A percentile compares a stretch with the other conserved stretches of the same genome.
These are phyloP conservation scores for Thunnus thynnus DNA, from an alignment of 2,113 vertebrate genomes.

Conservation along the genomic window DNA sequence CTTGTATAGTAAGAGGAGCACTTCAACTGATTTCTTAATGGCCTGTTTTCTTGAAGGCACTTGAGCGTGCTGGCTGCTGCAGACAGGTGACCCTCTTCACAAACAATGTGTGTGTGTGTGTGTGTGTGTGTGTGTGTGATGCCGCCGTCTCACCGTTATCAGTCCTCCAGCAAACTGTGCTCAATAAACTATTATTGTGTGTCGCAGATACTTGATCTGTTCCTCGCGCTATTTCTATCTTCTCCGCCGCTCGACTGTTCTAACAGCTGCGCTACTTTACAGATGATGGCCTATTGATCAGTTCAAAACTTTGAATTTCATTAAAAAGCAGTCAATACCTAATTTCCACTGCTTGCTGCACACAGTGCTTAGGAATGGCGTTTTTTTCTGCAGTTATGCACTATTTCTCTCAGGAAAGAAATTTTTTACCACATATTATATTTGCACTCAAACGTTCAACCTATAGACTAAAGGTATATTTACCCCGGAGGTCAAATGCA, in stretches of 20 bases:
- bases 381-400: constrained; percentile 75
- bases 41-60: constrained; percentile 78
- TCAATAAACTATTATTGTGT: constrained; percentile 69
- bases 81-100: constrained; percentile 81
- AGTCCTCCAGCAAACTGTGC: constrained; percentile 41
- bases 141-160: constrained; percentile 56
- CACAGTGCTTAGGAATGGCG: constrained; percentile 69
- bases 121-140: not conserved
- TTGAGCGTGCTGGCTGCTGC: constrained; percentile 67
- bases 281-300: constrained; percentile 85
- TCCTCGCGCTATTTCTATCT: constrained; percentile 63
- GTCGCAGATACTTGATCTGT: constrained; percentile 68
- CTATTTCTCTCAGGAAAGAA: constrained; percentile 62
- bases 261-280: constrained; percentile 82
- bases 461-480: constrained; percentile 36
- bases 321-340: constrained; percentile 87
- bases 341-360: constrained; percentile 84
- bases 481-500: constrained; percentile 61
- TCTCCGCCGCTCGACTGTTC: constrained; percentile 38
- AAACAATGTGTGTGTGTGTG: constrained; percentile 49
- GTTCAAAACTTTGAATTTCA: constrained; percentile 87
- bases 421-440: constrained; percentile 55
- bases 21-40: constrained; percentile 83
- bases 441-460: constrained; percentile 62
- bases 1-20: constrained; percentile 69